Base-by-base conservation (phyloP, 2,797 vertebrate species). In the Odontamblyopus rebecca region DNA sequence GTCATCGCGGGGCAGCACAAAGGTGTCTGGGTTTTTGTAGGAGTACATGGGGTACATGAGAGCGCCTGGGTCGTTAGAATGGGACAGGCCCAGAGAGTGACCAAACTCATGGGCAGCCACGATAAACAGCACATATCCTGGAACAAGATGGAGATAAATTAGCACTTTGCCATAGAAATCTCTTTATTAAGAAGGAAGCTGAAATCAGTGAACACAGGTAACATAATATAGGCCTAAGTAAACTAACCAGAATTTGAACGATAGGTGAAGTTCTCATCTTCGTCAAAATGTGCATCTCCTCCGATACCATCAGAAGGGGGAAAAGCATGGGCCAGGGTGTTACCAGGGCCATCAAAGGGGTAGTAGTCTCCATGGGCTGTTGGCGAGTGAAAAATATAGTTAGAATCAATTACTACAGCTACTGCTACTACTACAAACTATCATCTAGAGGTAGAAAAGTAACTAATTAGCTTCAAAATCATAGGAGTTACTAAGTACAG, bases 271-370 rank as follows among this genome's bases (percentile, higher is more conserved):
- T 0, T 72, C 82, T 98, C 97, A 26, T 94, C 95, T 0, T 96
- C 92, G 27, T 98, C 97, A 71, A 98, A 98, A 81, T 98, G 97
- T 63, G 94, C 92, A 41, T 98, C 97, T 78, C 97, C 97, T 60
- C 97, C 95, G 0, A 93, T 15, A 3, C 89, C 91, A 0, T 2
- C 0, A 7, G 85, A 85, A 0, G 97, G 97, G 6, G 64, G 16
- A 6, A 91, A 98, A 0, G 97, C 97, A 3, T 98, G 97, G 71
- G 96, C 96, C 56, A 98, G 86, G 0, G 23, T 82, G 0, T 81
- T 75, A 18, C 84, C 91, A 32, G 71, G 90, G 5, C 96, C 95
- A 12, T 98, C 96, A 48, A 98, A 98, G 13, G 95, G 92, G 72
- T 29, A 27, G 29, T 0, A 7, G 68, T 98, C 97, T 23, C 95